A percentile compares a stretch with the other conserved stretches of the same genome.
These are phyloP conservation scores for Ahaetulla prasina DNA, from an alignment of 2,113 vertebrate genomes.

Conservation along the genomic window DNA sequence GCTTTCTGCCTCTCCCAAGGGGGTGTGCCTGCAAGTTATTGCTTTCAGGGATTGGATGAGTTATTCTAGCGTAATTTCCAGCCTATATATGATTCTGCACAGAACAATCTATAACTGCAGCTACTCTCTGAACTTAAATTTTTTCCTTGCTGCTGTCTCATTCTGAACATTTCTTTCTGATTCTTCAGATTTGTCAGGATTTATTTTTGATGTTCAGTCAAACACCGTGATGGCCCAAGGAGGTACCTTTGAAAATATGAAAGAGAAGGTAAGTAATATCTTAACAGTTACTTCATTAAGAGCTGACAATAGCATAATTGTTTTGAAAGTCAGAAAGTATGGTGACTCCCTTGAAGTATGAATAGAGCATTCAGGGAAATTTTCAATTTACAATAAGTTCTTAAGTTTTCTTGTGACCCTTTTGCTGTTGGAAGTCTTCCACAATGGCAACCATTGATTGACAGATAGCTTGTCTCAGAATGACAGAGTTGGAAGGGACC, in stretches of 20 bases:
- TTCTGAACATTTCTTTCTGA: constrained; percentile 32
- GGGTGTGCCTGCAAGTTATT: neutral
- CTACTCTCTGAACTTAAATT: neutral
- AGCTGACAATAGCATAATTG: neutral
- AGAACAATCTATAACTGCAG: neutral
- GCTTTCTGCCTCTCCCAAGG: neutral
- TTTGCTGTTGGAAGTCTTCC: neutral
- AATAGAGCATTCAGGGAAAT: neutral
- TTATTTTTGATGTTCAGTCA: constrained; percentile 92
- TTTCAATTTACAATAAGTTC: neutral
- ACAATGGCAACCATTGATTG: neutral
- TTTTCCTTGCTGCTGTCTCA: neutral
- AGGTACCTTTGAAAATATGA: constrained; percentile 91
- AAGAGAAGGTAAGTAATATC: constrained; percentile 84
- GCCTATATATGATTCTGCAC: neutral
- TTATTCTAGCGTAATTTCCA: neutral
- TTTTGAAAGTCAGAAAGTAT: neutral
- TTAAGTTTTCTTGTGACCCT: neutral
- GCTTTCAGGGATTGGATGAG: neutral
- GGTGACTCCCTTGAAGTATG: neutral
- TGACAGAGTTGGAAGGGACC: neutral
- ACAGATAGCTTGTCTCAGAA: neutral
- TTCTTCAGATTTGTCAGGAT: constrained; percentile 81
- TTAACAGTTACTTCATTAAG: neutral
- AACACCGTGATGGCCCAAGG: constrained; percentile 94